These are phyloP conservation scores for Tigriopus californicus DNA, from an alignment of 2,888 invertebrate species.

Conservation along the genomic window DNA sequence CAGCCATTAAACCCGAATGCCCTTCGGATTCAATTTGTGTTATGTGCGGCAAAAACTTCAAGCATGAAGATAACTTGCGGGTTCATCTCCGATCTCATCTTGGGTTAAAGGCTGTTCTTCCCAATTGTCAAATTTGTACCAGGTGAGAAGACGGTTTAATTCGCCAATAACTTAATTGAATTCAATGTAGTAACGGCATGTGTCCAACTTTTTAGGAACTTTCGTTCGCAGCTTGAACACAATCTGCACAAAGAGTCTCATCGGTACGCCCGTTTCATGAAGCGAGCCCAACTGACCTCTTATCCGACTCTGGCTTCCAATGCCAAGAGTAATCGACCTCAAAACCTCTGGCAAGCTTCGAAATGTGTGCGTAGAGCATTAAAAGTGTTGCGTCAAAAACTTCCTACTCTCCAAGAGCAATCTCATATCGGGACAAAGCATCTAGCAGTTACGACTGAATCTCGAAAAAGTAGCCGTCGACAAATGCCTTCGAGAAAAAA, in stretches of 20 bases:
- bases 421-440: no score
- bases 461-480: no score
- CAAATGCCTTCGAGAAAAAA: no score
- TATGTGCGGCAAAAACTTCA: constrained; percentile 2
- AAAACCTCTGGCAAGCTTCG: no score
- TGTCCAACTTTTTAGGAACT: not conserved
- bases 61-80: not conserved
- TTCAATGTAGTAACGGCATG: not conserved
- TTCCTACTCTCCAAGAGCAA: no score
- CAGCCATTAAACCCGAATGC: no score
- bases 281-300: not conserved
- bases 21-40: not conserved
- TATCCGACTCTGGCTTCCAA: no score
- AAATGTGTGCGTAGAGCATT: no score
- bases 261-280: not conserved
- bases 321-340: no score
- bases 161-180: not conserved
- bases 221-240: constrained; percentile 2
- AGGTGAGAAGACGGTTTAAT: not conserved
- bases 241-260: constrained; percentile 3
- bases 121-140: not conserved
- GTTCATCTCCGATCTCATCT: constrained; percentile 9
- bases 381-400: no score
- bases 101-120: not conserved
- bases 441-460: no score